Evolutionary conservation across 2,797 vertebrate species (phyloP).

Genomic region (Tokudaia tokunoshimensis): DNA sequence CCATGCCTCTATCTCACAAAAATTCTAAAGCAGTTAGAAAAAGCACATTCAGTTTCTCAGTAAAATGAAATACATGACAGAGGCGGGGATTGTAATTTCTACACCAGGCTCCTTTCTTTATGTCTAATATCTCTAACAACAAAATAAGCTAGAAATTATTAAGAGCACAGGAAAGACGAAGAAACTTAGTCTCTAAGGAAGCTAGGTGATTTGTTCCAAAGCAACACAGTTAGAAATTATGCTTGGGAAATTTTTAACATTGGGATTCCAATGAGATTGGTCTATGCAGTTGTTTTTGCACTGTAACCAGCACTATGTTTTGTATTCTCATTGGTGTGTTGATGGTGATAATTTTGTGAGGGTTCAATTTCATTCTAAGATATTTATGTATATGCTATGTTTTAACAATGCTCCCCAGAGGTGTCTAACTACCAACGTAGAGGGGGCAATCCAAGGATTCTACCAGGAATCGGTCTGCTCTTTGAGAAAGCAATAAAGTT

Average conservation of each 20-base stretch:
- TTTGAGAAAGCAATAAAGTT: not conserved
- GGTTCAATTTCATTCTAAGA: not conserved
- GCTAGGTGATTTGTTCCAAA: not conserved
- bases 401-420: not conserved
- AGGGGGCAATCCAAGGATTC: not conserved
- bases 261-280: not conserved
- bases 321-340: not conserved
- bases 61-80: constrained; percentile 31
- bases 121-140: constrained; percentile 28
- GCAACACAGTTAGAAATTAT: not conserved
- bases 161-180: constrained; percentile 1
- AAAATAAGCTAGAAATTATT: constrained; percentile 46
- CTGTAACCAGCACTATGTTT: not conserved
- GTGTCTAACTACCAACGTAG: not conserved
- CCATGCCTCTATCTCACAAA: not conserved
- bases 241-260: constrained; percentile 24
- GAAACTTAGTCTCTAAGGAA: not conserved
- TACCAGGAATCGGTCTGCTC: not conserved
- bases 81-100: constrained; percentile 22
- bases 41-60: constrained; percentile 14
- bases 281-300: not conserved
- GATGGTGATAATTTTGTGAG: not conserved
- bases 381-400: not conserved
- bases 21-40: constrained; percentile 32
- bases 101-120: not conserved